A percentile compares a stretch with the other conserved stretches of the same genome.
Evolutionary conservation across 2,888 invertebrate species (phyloP).

Genomic region (Sinotaia quadrata): DNA sequence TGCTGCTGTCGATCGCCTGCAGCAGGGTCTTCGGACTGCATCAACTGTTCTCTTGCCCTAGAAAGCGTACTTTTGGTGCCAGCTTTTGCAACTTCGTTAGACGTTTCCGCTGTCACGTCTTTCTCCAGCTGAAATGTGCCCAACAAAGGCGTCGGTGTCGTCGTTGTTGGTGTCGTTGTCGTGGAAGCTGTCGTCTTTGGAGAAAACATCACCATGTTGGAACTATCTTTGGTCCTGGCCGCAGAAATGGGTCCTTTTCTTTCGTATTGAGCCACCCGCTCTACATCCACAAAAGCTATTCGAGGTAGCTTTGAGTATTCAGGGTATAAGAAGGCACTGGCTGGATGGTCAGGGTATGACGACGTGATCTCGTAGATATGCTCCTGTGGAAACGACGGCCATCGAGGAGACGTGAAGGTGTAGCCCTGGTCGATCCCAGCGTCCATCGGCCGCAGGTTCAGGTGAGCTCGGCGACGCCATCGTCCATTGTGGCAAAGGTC

Average conservation of each 20-base stretch:
- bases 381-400: conserved; percentile 92
- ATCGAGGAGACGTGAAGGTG: conserved; percentile 96
- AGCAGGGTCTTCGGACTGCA: background rate
- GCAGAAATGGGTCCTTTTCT: conserved; percentile 31
- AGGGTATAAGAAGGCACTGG: conserved; percentile 94
- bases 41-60: background rate
- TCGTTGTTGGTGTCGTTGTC: conserved; percentile 6
- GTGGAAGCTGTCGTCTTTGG: background rate
- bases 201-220: background rate
- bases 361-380: conserved; percentile 91
- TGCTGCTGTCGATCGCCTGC: background rate
- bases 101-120: background rate
- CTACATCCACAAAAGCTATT: conserved; percentile 83
- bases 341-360: conserved; percentile 90
- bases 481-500: conserved; percentile 91
- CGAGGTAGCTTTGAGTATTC: conserved; percentile 83
- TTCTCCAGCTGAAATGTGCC: background rate
- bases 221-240: conserved; percentile 29
- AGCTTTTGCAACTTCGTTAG: background rate
- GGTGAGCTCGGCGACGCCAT: conserved; percentile 91
- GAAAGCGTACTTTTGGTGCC: too few species aligned
- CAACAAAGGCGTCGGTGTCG: background rate
- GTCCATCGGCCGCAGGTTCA: conserved; percentile 93
- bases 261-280: conserved; percentile 64
- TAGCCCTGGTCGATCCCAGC: conserved; percentile 96